Evolutionary conservation across 2,888 invertebrate species (phyloP).

Genomic region (Amorpha juglandis): DNA sequence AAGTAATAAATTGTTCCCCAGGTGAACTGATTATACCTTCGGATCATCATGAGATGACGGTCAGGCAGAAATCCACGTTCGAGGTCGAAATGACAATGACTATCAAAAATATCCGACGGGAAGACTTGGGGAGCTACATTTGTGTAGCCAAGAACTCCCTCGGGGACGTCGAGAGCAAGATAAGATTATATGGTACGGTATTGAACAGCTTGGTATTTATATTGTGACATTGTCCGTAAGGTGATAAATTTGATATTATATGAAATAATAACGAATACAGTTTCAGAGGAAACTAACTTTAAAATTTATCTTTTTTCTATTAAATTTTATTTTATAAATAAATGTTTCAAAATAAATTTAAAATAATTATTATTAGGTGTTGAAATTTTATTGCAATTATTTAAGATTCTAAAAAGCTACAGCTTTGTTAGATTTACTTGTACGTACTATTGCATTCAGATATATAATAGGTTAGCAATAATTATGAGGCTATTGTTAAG

Average conservation of each 20-base stretch:
- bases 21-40: constrained; percentile 94
- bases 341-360: no score
- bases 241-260: not conserved
- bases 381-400: not conserved
- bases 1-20: constrained; percentile 78
- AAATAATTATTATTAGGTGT: no score
- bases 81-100: constrained; percentile 93
- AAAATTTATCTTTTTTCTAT: not conserved
- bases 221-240: constrained; percentile 29
- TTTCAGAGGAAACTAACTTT: no score
- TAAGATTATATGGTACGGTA: constrained; percentile 91
- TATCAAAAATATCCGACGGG: constrained; percentile 90
- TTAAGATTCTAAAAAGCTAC: not conserved
- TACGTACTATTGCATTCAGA: not conserved
- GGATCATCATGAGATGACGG: constrained; percentile 91
- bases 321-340: not conserved
- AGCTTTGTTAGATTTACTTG: not conserved
- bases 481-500: not conserved
- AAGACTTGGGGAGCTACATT: constrained; percentile 92
- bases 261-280: not conserved
- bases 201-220: constrained; percentile 5
- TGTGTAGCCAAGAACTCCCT: constrained; percentile 95
- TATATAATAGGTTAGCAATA: not conserved
- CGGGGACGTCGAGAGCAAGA: constrained; percentile 95
- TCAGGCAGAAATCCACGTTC: constrained; percentile 89